Evolutionary conservation across 2,113 vertebrate species (phyloP).

Genomic region (Apteryx mantelli): DNA sequence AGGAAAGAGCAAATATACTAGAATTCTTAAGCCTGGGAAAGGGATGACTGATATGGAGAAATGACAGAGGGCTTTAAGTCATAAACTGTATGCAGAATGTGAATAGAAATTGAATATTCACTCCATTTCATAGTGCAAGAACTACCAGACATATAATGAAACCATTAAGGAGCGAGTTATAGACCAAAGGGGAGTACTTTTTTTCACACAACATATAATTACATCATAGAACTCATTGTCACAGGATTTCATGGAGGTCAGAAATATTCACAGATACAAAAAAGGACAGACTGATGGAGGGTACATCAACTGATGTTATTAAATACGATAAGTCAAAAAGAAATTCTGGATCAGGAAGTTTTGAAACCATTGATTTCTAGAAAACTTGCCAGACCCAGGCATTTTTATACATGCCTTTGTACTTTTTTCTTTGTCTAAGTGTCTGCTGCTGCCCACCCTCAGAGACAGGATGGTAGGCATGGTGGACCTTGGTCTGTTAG

Average conservation of each 20-base stretch:
- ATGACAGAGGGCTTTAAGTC: conserved; percentile 28
- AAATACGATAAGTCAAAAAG: not conserved
- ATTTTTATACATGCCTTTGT: not conserved
- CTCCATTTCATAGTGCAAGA: not conserved
- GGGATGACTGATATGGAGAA: not conserved
- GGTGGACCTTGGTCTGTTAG: not conserved
- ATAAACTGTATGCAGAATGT: not conserved
- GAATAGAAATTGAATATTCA: not conserved
- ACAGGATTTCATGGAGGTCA: conserved; percentile 44
- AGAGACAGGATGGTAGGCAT: not conserved
- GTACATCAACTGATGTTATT: not conserved
- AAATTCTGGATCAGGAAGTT: conserved; percentile 1
- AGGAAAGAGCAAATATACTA: not conserved
- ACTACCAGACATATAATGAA: conserved; percentile 23
- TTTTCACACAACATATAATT: conserved; percentile 20
- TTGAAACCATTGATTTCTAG: conserved; percentile 13
- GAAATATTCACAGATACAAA: conserved; percentile 15
- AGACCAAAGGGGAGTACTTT: not conserved
- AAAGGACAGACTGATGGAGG: not conserved
- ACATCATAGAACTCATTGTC: not conserved
- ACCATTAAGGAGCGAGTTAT: conserved; percentile 1
- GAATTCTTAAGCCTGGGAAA: conserved; percentile 3
- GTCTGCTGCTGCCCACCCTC: not conserved
- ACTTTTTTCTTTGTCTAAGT: not conserved
- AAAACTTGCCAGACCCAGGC: not conserved